Conservation (phyloP, 2,113 vertebrate genomes). For the Leptobrachium ailaonicum region DNA sequence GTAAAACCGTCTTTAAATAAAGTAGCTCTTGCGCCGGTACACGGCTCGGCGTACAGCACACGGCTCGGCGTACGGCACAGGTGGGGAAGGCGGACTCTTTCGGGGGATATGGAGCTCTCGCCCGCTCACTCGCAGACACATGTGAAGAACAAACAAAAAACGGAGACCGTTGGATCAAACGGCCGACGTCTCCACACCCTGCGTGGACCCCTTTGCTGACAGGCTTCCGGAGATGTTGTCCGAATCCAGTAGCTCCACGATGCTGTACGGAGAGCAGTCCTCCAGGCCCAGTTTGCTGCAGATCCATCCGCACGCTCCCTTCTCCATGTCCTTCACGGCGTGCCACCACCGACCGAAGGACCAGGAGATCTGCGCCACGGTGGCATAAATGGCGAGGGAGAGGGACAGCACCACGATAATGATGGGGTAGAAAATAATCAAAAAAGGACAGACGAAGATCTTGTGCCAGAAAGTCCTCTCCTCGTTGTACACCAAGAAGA, state of each 20-base stretch:
- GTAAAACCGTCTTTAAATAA: too few species aligned
- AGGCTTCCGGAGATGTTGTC: constrained; percentile 87
- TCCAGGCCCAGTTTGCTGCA: constrained; percentile 93
- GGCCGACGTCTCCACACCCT: constrained; percentile 84
- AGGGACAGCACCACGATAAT: constrained; percentile 90
- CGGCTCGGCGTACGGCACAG: too few species aligned
- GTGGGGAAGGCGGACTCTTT: too few species aligned
- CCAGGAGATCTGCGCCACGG: constrained; percentile 92
- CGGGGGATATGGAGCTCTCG: too few species aligned
- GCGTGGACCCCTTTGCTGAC: constrained; percentile 77
- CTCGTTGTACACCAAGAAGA: constrained; percentile 97
- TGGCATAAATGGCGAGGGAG: constrained; percentile 86
- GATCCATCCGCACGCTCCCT: constrained; percentile 96
- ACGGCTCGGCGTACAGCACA: too few species aligned
- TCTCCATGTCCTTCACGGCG: constrained; percentile 90
- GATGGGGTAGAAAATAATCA: constrained; percentile 94
- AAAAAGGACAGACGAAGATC: constrained; percentile 90
- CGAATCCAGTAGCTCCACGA: constrained; percentile 92
- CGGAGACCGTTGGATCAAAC: constrained; percentile 62
- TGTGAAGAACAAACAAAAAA: neutral
- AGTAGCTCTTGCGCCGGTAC: too few species aligned
- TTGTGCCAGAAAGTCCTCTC: constrained; percentile 99
- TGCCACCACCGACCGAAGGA: constrained; percentile 92
- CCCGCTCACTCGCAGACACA: neutral
- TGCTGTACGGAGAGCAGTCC: constrained; percentile 95